A percentile compares a stretch with the other conserved stretches of the same genome.
Evolutionary conservation across 92 coral and sea anemone species (phyloP).

Genomic region (Epizoanthus fatuus): DNA sequence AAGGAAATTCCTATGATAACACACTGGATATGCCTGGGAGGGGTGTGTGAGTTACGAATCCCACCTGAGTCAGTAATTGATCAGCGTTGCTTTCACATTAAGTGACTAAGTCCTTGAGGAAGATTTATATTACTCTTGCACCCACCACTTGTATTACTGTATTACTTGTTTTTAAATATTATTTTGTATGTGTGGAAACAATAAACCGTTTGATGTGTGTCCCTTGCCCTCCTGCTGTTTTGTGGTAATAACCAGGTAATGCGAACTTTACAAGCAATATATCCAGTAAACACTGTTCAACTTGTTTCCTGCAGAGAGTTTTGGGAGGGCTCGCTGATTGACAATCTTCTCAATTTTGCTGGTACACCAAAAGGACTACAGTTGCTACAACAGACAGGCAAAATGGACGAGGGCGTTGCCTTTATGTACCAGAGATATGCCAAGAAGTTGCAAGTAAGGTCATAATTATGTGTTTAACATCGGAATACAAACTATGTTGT

Average conservation of each 20-base stretch:
- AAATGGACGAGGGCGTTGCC: slow-evolving; percentile 95
- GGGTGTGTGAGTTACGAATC: too few species aligned
- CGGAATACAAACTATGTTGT: not conserved
- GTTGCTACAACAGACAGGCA: slow-evolving; percentile 95
- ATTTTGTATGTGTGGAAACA: too few species aligned
- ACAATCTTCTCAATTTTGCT: slow-evolving; percentile 97
- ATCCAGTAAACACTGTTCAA: not conserved
- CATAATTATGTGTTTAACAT: not conserved
- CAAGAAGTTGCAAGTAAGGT: slow-evolving; percentile 89
- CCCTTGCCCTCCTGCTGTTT: not conserved
- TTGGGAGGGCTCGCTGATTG: slow-evolving; percentile 94
- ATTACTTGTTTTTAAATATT: not conserved
- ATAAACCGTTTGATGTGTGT: not conserved
- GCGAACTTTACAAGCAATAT: not conserved
- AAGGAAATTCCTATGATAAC: too few species aligned
- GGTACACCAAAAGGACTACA: slow-evolving; percentile 98
- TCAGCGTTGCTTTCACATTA: too few species aligned
- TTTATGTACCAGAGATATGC: slow-evolving; percentile 96
- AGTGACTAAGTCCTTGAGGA: too few species aligned
- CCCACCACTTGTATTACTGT: not conserved
- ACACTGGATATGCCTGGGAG: too few species aligned
- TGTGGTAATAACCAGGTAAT: not conserved
- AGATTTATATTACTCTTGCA: too few species aligned
- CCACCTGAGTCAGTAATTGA: too few species aligned
- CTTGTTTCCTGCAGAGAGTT: slow-evolving; percentile 62